Base-by-base conservation (phyloP, 2,797 vertebrate species). In the Cuculus canorus region DNA sequence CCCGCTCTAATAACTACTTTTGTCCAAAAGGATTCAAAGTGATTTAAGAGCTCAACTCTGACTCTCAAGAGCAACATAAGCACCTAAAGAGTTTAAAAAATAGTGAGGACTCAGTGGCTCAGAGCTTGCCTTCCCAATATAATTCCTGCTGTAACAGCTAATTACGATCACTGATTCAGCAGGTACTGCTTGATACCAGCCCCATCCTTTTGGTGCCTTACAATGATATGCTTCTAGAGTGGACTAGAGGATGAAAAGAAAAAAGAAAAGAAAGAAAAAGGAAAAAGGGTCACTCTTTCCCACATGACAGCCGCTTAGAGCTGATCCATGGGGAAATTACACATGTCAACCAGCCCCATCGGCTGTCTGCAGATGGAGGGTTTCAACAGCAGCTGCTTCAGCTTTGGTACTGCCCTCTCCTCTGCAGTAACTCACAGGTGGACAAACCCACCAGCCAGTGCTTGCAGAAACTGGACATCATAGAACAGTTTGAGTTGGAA, bases 51-150 rank as follows among this genome's bases (percentile, higher is more conserved):
- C 91, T 90, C 77, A 39, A 41, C 84, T 70, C 82, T 77, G 90
- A 80, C 94, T 96, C 92, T 93, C 80, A 39, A 95, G 81, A 88
- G 71, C 80, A 86, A 83, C 80, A 88, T 35, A 73, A 92, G 78
- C 75, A 88, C 88, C 90, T 93, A 82, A 76, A 59, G 60, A 88
- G 82, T 90, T 96, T 95, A 96, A 93, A 90, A 92, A 92, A 91
- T 50, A 84, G 81, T 7, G 1, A 83, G 24, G 30, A 53, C 64
- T 94, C 85, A 3, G 1, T 45, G 64, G 87, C 70, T 92, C 91
- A 57, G 52, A 71, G 60, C 35, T 92, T 80, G 39, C 41, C 75
- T 96, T 88, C 75, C 37, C 68, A 57, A 24, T 76, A 19, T 30
- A 88, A 56, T 65, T 83, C 73, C 53, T 6, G 18, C 70, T 90